Conservation (phyloP, 23 tunicate genomes). For the Styela plicata region DNA sequence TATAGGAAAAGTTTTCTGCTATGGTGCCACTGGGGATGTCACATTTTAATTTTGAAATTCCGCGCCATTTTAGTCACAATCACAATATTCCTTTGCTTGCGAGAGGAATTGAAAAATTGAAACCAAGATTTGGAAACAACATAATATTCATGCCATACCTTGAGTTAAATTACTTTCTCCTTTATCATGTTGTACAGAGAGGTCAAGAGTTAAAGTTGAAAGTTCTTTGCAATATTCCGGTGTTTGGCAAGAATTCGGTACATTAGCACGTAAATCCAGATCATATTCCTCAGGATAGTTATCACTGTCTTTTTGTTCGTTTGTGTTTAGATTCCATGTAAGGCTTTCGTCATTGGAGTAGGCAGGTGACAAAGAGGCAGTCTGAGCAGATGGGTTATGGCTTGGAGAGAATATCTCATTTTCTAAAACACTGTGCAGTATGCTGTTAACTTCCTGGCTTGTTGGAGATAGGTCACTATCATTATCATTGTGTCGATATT, state of each 20-base stretch:
- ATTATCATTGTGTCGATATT: background rate
- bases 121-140: too few relatives aligned
- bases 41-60: too few relatives aligned
- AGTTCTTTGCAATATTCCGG: slow-evolving; percentile 17
- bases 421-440: background rate
- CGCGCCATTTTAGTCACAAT: too few relatives aligned
- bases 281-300: background rate
- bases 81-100: too few relatives aligned
- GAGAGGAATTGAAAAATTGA: too few relatives aligned
- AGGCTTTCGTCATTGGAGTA: background rate
- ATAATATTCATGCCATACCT: too few relatives aligned
- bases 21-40: too few relatives aligned
- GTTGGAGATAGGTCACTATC: slow-evolving; percentile 11
- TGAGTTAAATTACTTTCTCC: too few relatives aligned
- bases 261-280: background rate
- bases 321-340: too few relatives aligned
- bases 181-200: too few relatives aligned
- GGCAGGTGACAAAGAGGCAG: background rate
- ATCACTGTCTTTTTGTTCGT: background rate
- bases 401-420: background rate
- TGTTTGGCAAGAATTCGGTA: background rate
- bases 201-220: slow-evolving; percentile 5
- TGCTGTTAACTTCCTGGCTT: slow-evolving; percentile 14
- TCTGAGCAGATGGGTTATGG: background rate
- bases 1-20: too few relatives aligned